Evolutionary conservation across 2,113 vertebrate species (phyloP).

Genomic region (Electrona antarctica): DNA sequence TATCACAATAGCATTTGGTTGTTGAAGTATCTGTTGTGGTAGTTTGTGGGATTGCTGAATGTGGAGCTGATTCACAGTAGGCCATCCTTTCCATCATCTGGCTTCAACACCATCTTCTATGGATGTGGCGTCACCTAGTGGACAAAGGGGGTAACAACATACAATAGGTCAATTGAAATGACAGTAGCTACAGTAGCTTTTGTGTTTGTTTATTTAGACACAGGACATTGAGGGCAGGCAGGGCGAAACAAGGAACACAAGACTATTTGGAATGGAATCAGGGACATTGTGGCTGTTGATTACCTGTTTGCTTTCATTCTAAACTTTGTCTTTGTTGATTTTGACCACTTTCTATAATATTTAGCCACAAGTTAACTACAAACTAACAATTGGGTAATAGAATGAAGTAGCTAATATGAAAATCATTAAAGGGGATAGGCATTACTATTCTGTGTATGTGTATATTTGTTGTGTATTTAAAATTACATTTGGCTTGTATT

Average conservation of each 20-base stretch:
- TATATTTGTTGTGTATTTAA: neutral
- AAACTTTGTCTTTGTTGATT: no score
- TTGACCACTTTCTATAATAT: no score
- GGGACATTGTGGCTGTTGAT: neutral
- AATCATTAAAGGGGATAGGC: no score
- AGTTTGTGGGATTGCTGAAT: conserved; percentile 10
- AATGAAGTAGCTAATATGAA: no score
- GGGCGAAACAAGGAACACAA: no score
- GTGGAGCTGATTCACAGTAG: neutral
- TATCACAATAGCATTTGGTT: conserved; percentile 5
- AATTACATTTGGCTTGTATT: no score
- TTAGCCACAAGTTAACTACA: no score
- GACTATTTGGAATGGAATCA: no score
- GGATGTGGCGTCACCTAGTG: conserved; percentile 66
- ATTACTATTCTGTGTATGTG: neutral
- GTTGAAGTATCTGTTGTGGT: conserved; percentile 21
- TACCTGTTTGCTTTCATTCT: neutral
- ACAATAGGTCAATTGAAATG: conserved; percentile 1
- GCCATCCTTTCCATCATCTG: conserved; percentile 14
- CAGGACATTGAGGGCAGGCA: neutral
- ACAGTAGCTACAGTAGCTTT: neutral
- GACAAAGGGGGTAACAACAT: conserved; percentile 42
- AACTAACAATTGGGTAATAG: no score
- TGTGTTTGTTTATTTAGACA: neutral
- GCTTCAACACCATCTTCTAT: conserved; percentile 32